phyloP scores from a whole-genome alignment of 64 coral and sea anemone species.

The Actinia equina region DNA sequence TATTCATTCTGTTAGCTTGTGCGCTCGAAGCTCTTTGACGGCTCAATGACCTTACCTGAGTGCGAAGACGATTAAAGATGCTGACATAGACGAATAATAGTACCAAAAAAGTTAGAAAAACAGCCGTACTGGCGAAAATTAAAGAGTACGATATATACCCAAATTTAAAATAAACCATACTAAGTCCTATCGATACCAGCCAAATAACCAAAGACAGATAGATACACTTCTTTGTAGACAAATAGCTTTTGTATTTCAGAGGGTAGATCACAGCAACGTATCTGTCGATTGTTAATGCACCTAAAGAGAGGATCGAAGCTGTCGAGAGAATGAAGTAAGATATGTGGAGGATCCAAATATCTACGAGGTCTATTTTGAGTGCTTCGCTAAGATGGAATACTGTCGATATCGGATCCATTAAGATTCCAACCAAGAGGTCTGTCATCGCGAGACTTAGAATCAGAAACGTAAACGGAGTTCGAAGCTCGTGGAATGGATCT shows the following conservation, averaged over 20 bases:
- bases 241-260: constrained; percentile 45
- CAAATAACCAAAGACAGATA: constrained; percentile 45
- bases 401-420: constrained; percentile 46
- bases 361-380: constrained; percentile 40
- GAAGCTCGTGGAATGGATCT: constrained; percentile 66
- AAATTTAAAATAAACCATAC: constrained; percentile 52
- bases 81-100: constrained; percentile 56
- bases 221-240: constrained; percentile 53
- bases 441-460: neutral
- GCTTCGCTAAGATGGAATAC: no score
- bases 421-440: constrained; percentile 50
- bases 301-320: constrained; percentile 12
- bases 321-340: constrained; percentile 58
- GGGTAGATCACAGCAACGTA: constrained; percentile 63
- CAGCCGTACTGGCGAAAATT: constrained; percentile 64
- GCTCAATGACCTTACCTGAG: constrained; percentile 33
- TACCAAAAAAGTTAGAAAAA: constrained; percentile 62
- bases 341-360: constrained; percentile 41
- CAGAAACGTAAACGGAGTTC: constrained; percentile 74
- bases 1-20: neutral
- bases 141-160: constrained; percentile 59
- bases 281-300: constrained; percentile 54
- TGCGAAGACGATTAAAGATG: constrained; percentile 40
- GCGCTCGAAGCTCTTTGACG: neutral
- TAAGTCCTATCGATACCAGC: constrained; percentile 29